Conservation (phyloP, 1,140 invertebrate genomes). For the Manduca sexta region DNA sequence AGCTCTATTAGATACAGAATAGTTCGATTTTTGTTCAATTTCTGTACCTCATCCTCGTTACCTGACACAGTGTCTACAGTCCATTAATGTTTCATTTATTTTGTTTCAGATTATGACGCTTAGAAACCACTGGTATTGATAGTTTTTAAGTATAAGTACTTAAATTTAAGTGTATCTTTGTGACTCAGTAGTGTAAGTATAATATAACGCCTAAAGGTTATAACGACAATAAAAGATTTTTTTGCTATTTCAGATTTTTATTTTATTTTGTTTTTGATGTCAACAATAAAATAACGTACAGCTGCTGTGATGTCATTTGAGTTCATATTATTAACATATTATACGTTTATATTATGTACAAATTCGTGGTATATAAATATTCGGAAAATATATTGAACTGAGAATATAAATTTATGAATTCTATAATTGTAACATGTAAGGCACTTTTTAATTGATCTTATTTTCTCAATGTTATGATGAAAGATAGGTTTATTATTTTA, state of each 20-base stretch:
- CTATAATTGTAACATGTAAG: too few relatives aligned
- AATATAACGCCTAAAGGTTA: too few relatives aligned
- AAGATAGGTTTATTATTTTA: too few relatives aligned
- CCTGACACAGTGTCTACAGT: too few relatives aligned
- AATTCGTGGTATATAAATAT: too few relatives aligned
- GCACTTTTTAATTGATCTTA: too few relatives aligned
- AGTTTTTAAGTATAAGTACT: not conserved
- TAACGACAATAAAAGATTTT: constrained; percentile 34
- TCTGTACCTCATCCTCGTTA: too few relatives aligned
- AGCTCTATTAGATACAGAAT: too few relatives aligned
- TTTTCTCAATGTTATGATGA: too few relatives aligned
- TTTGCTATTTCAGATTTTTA: constrained; percentile 41
- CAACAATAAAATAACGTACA: constrained; percentile 33
- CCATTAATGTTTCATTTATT: not conserved
- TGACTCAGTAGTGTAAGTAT: too few relatives aligned
- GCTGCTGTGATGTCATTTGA: constrained; percentile 16
- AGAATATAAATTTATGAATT: too few relatives aligned
- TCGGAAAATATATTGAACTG: too few relatives aligned
- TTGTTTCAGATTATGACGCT: constrained; percentile 16
- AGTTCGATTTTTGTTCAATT: not conserved
- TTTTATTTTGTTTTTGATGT: constrained; percentile 41
- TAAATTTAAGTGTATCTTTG: not conserved
- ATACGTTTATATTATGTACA: not conserved
- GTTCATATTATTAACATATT: constrained; percentile 3
- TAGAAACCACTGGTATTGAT: not conserved